phyloP scores from a whole-genome alignment of 2,113 vertebrate species.

The Microtus oregoni region DNA sequence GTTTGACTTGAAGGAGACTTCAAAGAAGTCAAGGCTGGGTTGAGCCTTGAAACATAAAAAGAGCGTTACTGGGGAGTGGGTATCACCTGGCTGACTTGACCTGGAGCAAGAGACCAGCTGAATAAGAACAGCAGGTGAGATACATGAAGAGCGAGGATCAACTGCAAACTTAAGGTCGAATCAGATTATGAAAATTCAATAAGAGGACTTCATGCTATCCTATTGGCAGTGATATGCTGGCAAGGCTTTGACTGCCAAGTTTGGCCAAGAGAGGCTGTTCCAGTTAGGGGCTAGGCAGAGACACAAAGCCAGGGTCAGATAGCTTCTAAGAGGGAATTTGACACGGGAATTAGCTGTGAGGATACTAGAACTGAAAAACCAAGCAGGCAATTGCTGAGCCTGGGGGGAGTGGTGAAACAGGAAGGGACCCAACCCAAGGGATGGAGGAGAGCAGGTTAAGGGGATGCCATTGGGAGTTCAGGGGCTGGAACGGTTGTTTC shows the following conservation, averaged over 20 bases:
- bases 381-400: neutral
- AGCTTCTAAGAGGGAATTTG: neutral
- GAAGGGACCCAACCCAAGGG: neutral
- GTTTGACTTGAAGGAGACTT: neutral
- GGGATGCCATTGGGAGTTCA: neutral
- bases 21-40: neutral
- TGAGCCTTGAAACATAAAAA: neutral
- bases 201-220: neutral
- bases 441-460: neutral
- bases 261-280: neutral
- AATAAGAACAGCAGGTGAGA: neutral
- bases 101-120: neutral
- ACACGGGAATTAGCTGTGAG: neutral
- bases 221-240: neutral
- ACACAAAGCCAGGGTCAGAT: neutral
- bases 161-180: neutral
- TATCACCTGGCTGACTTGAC: neutral
- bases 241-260: neutral
- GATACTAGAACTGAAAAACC: neutral
- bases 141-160: neutral
- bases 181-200: neutral
- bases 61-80: neutral
- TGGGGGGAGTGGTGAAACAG: neutral
- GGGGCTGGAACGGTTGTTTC: neutral
- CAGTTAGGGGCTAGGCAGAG: neutral